Conservation (phyloP, 2,888 invertebrate species). For the Anthoptus insignis region DNA sequence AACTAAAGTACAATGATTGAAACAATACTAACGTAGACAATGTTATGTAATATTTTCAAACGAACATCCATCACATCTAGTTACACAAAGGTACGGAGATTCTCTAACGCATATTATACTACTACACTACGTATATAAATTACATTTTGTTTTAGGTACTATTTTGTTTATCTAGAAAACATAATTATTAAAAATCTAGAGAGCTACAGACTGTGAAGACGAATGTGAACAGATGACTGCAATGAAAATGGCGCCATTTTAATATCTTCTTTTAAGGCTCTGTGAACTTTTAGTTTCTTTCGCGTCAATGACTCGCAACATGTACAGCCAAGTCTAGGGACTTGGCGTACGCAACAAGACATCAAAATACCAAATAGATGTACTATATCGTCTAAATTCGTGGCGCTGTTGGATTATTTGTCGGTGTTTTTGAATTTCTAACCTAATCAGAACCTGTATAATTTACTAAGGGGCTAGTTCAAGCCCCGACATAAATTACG, state of each 20-base stretch:
- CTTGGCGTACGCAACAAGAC: constrained; percentile 30
- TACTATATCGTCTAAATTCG: constrained; percentile 64
- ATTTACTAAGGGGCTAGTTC: constrained; percentile 78
- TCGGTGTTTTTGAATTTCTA: constrained; percentile 77
- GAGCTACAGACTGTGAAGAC: constrained; percentile 31
- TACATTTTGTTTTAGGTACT: constrained; percentile 60
- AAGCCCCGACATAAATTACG: constrained; percentile 83
- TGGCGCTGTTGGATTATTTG: constrained; percentile 69
- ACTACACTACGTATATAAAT: constrained; percentile 50
- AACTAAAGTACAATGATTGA: constrained; percentile 73
- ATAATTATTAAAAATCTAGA: constrained; percentile 23
- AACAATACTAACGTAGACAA: constrained; percentile 67
- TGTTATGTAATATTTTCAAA: constrained; percentile 50
- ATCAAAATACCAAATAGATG: constrained; percentile 44
- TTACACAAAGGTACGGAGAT: constrained; percentile 79
- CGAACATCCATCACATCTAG: constrained; percentile 48
- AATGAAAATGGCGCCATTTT: constrained; percentile 28
- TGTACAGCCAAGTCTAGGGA: constrained; percentile 32
- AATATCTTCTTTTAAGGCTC: constrained; percentile 6
- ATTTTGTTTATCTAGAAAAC: constrained; percentile 32
- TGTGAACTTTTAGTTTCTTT: constrained; percentile 14
- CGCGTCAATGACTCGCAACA: constrained; percentile 31
- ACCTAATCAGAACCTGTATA: constrained; percentile 87
- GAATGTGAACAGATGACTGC: constrained; percentile 20
- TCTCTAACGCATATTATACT: constrained; percentile 66